A percentile compares a stretch with the other conserved stretches of the same genome.
Evolutionary conservation across 53 echinoderm and acorn worm species (phyloP).

Genomic region (Paelopatides confundens): DNA sequence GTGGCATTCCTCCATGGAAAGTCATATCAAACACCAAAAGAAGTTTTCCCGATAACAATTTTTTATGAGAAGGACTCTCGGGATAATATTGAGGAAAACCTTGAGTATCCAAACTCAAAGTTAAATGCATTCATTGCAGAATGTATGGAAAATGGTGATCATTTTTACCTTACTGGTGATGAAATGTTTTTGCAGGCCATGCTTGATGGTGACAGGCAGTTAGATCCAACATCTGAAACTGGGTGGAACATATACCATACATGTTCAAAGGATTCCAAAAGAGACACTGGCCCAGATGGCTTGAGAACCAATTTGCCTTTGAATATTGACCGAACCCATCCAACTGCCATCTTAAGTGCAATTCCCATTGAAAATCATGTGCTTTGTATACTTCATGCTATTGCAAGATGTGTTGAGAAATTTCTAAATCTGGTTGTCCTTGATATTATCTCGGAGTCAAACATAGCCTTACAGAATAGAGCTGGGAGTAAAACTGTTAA

Average conservation of each 20-base stretch:
- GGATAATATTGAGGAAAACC: constrained; percentile 67
- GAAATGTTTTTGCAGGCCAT: constrained; percentile 72
- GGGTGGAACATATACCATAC: constrained; percentile 79
- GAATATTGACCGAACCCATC: background rate
- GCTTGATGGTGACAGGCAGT: constrained; percentile 63
- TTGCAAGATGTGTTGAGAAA: constrained; percentile 60
- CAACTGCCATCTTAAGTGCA: background rate
- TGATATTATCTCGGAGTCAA: constrained; percentile 30
- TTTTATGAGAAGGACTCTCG: constrained; percentile 79
- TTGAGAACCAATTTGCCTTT: background rate
- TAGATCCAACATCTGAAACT: constrained; percentile 55
- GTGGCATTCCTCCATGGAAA: background rate
- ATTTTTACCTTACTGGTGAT: constrained; percentile 51
- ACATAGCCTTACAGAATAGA: background rate
- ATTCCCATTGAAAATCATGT: background rate
- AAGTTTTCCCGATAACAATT: constrained; percentile 65
- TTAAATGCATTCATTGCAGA: background rate
- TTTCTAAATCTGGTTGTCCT: constrained; percentile 58
- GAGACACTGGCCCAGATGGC: background rate
- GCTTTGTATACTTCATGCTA: background rate
- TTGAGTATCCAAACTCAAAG: background rate
- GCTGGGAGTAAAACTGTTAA: too few relatives aligned
- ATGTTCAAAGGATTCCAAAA: constrained; percentile 47
- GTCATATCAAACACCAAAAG: background rate
- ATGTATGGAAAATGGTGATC: background rate